Base-by-base conservation (phyloP, 2,113 vertebrate genomes). In the Charadrius vociferus region DNA sequence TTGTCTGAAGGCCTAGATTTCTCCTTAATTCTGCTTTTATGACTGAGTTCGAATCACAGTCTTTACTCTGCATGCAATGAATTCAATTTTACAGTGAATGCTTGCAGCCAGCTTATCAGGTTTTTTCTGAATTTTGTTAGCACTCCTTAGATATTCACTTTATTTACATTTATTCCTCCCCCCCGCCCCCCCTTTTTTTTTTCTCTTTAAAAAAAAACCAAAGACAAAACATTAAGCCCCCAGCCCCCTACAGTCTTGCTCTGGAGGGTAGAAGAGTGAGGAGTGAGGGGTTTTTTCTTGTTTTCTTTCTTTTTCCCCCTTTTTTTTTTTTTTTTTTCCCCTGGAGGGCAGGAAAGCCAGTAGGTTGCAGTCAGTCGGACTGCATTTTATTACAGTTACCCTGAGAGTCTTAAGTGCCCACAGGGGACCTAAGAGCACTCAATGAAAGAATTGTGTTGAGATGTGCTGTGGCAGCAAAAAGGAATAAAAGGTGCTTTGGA, bases 141-240 rank as follows among this genome's bases (percentile, higher is more conserved):
- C 15, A 47, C 14, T 77, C 30, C 8, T 36, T 81, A 55, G 29
- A 45, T 87, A 70, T 17, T 79, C 21, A 45, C 12, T 41, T 49
- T 22, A 27, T 52, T 59, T 6, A 47, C 14, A 30, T 37, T 45
- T 74, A 45, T 85, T 19, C 3, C 39, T 5, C 2, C 15, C 3
- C 1, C 0, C 6, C 6, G 4, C 36, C 4, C 8, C 5, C 10
- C 3, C 3, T 8, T 14, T 17, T 34, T 71, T 32, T 20, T 18
- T 2, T 7, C 1, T 23, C 3, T 45, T 10, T 50, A 34, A 17
- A 73, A 67, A 67, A n/a, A 20, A 39, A 39, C 8, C 8, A 39
- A 39, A 39, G 39, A 39, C 9, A 13, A 52, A 26, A 3, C 2
- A 8, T 26, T 37, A 65, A 55, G 6, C 2, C 5, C 12, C 6